These are phyloP conservation scores for Megaceryle maxima DNA, from an alignment of 2,113 vertebrate species.

Conservation along the genomic window DNA sequence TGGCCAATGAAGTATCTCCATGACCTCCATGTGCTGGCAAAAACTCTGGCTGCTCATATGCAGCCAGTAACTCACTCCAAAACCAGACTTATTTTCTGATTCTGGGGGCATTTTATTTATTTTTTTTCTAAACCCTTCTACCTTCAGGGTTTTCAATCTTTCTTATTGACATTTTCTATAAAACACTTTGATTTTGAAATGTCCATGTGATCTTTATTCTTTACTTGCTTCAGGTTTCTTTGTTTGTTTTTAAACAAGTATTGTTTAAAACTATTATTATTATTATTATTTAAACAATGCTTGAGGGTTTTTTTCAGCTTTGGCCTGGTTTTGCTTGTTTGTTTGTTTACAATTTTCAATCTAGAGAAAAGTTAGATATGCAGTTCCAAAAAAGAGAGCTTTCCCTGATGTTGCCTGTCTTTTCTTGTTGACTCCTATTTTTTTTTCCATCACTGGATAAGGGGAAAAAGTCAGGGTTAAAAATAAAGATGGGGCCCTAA, in stretches of 20 bases:
- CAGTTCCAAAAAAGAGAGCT: neutral
- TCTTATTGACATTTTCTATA: neutral
- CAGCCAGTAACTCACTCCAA: neutral
- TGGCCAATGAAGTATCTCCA: neutral
- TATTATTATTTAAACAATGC: neutral
- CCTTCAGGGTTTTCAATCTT: neutral
- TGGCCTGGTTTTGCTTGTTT: neutral
- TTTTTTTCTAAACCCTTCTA: neutral
- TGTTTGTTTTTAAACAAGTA: neutral
- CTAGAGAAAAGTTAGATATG: neutral
- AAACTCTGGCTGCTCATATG: neutral
- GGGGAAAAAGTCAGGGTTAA: conserved; percentile 12
- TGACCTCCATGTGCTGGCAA: neutral
- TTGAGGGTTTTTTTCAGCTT: neutral
- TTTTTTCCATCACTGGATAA: neutral
- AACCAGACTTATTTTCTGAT: neutral
- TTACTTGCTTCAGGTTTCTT: neutral
- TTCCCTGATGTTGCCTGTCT: neutral
- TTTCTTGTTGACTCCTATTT: neutral
- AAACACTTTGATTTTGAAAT: neutral
- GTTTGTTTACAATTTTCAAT: neutral
- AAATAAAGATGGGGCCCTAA: conserved; percentile 38
- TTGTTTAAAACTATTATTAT: no score
- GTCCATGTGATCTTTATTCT: neutral
- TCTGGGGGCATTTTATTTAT: neutral